A percentile compares a stretch with the other conserved stretches of the same genome.
phyloP scores from a whole-genome alignment of 2,888 invertebrate species.

The Eupithecia dodoneata region DNA sequence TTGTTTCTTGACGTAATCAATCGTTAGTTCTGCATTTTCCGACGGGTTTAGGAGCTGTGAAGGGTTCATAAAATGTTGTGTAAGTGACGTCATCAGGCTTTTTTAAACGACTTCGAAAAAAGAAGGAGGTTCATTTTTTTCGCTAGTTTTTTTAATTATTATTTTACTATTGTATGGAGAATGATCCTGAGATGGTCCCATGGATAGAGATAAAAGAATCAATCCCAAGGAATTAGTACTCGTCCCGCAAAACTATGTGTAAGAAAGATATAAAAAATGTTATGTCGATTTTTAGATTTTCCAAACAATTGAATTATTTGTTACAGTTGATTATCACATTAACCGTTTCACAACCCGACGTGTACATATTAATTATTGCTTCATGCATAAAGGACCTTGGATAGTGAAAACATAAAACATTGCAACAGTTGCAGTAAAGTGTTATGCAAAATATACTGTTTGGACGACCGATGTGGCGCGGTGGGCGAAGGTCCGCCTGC shows the following conservation, averaged over 20 bases:
- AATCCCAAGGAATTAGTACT: no score
- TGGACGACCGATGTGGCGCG: no score
- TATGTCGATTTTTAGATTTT: no score
- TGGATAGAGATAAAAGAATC: no score
- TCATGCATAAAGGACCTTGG: background rate
- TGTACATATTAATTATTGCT: background rate
- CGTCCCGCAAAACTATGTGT: no score
- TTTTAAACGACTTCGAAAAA: background rate
- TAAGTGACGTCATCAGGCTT: background rate
- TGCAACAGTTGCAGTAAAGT: background rate
- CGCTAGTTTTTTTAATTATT: no score
- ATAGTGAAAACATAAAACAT: background rate
- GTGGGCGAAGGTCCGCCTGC: no score
- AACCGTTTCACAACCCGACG: background rate
- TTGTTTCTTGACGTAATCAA: constrained; percentile 88
- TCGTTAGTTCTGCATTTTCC: constrained; percentile 76
- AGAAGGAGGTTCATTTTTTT: no score
- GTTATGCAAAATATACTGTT: no score
- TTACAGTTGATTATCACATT: background rate
- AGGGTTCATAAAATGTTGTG: background rate
- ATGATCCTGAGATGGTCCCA: no score
- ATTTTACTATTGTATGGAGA: no score
- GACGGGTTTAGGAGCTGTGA: constrained; percentile 64
- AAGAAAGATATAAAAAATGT: no score
- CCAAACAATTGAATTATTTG: background rate